phyloP scores from a whole-genome alignment of 2,888 invertebrate species.

The Brachyptera putata region DNA sequence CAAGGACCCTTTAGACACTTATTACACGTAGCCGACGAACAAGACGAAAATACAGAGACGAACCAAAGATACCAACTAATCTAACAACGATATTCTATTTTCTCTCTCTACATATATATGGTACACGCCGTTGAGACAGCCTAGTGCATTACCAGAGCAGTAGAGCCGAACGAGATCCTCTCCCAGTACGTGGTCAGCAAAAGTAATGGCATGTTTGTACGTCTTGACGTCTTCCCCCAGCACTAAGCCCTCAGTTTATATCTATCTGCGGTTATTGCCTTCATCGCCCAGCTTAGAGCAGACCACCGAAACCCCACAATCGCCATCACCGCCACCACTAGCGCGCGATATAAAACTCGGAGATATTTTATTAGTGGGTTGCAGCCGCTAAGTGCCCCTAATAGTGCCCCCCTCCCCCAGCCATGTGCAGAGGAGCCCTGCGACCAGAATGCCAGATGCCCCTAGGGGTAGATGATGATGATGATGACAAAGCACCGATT shows the following conservation, averaged over 20 bases:
- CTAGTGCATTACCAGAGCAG: constrained; percentile 9
- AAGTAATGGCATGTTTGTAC: constrained; percentile 12
- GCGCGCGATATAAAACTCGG: background rate
- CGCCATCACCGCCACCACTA: background rate
- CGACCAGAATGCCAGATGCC: constrained; percentile 11
- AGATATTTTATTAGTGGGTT: constrained; percentile 5
- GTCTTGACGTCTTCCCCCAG: constrained; percentile 9
- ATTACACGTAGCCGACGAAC: too few relatives aligned
- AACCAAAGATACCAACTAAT: too few relatives aligned
- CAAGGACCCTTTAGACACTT: too few relatives aligned
- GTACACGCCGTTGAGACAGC: too few relatives aligned
- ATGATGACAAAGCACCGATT: background rate
- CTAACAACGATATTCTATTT: too few relatives aligned
- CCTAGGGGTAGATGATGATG: background rate
- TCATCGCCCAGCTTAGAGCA: constrained; percentile 9
- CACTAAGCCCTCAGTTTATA: constrained; percentile 11
- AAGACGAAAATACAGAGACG: too few relatives aligned
- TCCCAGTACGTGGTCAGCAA: constrained; percentile 11
- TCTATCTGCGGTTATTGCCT: constrained; percentile 19
- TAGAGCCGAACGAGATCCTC: background rate
- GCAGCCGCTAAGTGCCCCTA: constrained; percentile 17
- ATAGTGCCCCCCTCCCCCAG: constrained; percentile 4
- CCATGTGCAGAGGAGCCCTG: background rate
- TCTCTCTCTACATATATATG: too few relatives aligned
- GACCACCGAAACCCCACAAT: background rate